phyloP scores from a whole-genome alignment of 2,797 vertebrate genomes.

The Ambastaia sidthimunki region DNA sequence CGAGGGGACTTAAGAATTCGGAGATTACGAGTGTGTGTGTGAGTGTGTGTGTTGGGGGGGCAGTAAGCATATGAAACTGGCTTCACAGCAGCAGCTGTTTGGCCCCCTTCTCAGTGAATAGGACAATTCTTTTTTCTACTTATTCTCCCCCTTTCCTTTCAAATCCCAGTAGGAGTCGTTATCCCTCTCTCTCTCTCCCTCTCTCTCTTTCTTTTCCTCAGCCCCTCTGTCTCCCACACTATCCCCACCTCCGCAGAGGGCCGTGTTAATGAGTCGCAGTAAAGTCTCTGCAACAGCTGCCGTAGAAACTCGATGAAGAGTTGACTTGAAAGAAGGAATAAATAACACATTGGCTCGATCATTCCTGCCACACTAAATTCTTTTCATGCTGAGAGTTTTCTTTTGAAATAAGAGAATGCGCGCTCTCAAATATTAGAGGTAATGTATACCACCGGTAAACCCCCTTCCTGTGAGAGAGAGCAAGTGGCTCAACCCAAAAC shows the following conservation, averaged over 20 bases:
- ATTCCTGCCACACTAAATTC: conserved; percentile 56
- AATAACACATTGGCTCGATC: conserved; percentile 59
- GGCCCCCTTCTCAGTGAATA: conserved; percentile 70
- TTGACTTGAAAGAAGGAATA: conserved; percentile 61
- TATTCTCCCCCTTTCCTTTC: conserved; percentile 58
- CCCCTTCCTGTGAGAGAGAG: conserved; percentile 61
- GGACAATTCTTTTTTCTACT: conserved; percentile 63
- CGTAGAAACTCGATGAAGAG: conserved; percentile 58
- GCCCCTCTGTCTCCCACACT: conserved; percentile 65
- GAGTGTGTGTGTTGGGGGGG: conserved; percentile 65
- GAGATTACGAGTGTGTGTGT: conserved; percentile 76
- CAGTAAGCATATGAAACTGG: conserved; percentile 68
- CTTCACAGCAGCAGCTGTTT: conserved; percentile 80
- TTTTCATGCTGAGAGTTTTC: conserved; percentile 61
- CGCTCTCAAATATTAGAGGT: conserved; percentile 55
- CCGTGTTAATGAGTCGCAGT: conserved; percentile 76
- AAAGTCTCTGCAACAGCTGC: conserved; percentile 74
- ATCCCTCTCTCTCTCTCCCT: conserved; percentile 64
- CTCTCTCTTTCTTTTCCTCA: conserved; percentile 55
- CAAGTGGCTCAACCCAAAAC: conserved; percentile 60
- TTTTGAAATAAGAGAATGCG: conserved; percentile 60
- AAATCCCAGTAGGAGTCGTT: conserved; percentile 75
- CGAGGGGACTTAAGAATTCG: conserved; percentile 77
- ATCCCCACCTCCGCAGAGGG: conserved; percentile 57
- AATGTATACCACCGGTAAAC: conserved; percentile 60